Percentiles rank a stretch among this genome's conserved stretches.
phyloP scores from a whole-genome alignment of 2,113 vertebrate genomes.

The Salvator merianae region DNA sequence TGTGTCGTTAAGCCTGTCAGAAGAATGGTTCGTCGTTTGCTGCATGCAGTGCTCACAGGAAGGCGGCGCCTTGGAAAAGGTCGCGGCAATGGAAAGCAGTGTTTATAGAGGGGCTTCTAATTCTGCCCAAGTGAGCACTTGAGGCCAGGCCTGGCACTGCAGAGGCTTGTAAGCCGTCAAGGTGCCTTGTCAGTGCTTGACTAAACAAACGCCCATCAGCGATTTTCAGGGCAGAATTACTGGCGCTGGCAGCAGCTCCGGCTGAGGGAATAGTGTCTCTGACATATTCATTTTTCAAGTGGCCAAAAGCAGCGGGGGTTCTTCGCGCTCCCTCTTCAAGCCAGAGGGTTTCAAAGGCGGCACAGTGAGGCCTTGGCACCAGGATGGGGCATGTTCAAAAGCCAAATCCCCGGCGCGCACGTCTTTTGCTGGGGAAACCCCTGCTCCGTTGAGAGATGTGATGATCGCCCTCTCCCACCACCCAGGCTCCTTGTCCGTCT shows the following conservation, averaged over 20 bases:
- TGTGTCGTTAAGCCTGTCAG: slow-evolving; percentile 40
- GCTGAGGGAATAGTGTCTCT: slow-evolving; percentile 14
- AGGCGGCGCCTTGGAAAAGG: not conserved
- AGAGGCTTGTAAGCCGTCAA: not conserved
- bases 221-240: not conserved
- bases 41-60: slow-evolving; percentile 43
- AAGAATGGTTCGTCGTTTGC: slow-evolving; percentile 43
- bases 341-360: not conserved
- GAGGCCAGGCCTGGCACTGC: slow-evolving; percentile 32
- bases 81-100: slow-evolving; percentile 10
- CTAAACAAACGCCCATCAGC: rapidly evolving
- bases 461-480: not conserved
- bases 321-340: not conserved
- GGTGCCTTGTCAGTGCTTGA: slow-evolving; percentile 25
- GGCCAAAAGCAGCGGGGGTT: not conserved
- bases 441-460: not conserved
- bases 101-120: slow-evolving; percentile 47
- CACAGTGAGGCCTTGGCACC: not conserved
- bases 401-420: rapidly evolving
- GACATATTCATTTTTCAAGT: rapidly evolving
- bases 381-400: rapidly evolving
- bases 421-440: not conserved
- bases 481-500: not conserved
- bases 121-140: slow-evolving; percentile 55
- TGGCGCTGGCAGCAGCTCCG: rapidly evolving